Conservation (phyloP, 2,113 vertebrate species). For the Chaetorhynchus papuensis region DNA sequence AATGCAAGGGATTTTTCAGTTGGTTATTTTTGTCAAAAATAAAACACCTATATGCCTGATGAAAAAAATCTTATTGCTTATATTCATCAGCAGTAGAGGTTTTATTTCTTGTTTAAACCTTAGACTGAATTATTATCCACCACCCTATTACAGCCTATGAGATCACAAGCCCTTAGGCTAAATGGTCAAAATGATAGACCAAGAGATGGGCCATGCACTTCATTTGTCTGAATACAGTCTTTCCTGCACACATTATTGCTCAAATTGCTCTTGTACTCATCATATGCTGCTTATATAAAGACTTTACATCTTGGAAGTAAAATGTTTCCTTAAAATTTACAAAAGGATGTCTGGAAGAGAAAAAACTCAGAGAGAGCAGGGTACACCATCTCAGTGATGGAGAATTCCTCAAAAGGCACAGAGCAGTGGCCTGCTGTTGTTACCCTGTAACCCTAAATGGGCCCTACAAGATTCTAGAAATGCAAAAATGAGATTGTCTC, state of each 20-base stretch:
- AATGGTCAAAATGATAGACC: background rate
- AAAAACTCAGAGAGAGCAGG: background rate
- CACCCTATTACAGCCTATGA: background rate
- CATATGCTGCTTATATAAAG: background rate
- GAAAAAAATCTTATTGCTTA: background rate
- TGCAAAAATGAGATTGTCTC: background rate
- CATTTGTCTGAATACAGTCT: background rate
- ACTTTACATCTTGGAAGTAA: background rate
- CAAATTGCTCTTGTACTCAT: background rate
- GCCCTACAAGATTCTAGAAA: background rate
- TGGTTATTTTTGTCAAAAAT: background rate
- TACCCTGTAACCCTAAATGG: background rate
- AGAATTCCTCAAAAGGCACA: background rate
- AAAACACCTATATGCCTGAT: background rate
- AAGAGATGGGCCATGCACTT: background rate
- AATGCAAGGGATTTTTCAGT: background rate
- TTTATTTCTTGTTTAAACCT: background rate
- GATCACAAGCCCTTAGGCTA: background rate
- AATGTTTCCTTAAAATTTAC: background rate
- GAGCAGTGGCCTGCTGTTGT: rapidly evolving
- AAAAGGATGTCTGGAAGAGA: background rate
- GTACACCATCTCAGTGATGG: background rate
- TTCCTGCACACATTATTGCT: background rate
- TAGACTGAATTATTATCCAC: background rate
- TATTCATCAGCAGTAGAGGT: background rate